Conservation (phyloP, 1,140 invertebrate species). For the Rhagoletis pomonella region DNA sequence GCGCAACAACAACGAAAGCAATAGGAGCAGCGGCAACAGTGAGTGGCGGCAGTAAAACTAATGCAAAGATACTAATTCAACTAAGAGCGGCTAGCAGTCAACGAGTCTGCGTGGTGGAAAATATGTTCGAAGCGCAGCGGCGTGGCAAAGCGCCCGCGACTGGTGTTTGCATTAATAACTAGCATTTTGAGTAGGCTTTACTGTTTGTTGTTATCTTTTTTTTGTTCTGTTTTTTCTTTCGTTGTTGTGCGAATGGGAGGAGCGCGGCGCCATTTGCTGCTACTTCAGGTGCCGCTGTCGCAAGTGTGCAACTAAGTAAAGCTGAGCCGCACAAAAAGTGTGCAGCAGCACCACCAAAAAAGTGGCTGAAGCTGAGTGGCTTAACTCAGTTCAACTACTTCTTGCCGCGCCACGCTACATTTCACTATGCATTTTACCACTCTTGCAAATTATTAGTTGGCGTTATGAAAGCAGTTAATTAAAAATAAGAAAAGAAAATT, state of each 20-base stretch:
- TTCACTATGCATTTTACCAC: background rate
- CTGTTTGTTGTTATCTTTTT: background rate
- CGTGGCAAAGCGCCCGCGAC: background rate
- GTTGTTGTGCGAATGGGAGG: slow-evolving; percentile 10
- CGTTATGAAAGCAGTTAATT: slow-evolving; percentile 53
- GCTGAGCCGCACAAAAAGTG: background rate
- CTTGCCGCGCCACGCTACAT: background rate
- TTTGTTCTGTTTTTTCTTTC: background rate
- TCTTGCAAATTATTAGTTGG: slow-evolving; percentile 47
- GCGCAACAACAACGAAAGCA: background rate
- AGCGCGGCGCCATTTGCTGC: slow-evolving; percentile 10
- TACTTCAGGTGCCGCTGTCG: background rate
- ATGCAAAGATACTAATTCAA: background rate
- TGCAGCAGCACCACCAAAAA: background rate
- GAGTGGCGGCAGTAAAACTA: background rate
- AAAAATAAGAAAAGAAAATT: slow-evolving; percentile 11
- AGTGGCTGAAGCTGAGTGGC: background rate
- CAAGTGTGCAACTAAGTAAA: slow-evolving; percentile 1
- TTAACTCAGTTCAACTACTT: background rate
- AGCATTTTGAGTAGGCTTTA: background rate
- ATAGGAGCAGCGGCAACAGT: background rate
- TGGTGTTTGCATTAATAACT: slow-evolving; percentile 51
- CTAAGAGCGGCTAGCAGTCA: background rate
- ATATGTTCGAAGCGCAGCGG: background rate
- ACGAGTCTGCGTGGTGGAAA: background rate